A percentile compares a stretch with the other conserved stretches of the same genome.
These are phyloP conservation scores for Sphaeramia orbicularis DNA, from an alignment of 2,797 vertebrate species.

Conservation along the genomic window DNA sequence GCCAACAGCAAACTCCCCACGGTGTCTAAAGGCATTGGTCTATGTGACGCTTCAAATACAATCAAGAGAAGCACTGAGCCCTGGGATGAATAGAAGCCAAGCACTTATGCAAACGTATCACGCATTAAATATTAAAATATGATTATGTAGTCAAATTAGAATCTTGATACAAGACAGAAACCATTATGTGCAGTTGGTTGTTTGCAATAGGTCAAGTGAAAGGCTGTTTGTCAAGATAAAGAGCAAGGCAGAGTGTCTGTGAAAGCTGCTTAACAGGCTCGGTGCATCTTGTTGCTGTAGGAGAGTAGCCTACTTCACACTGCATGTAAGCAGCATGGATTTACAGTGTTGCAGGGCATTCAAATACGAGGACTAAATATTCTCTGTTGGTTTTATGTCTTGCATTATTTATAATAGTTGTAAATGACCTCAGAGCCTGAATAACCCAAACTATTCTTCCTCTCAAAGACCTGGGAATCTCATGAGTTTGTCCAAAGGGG, in stretches of 20 bases:
- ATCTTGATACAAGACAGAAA: conserved; percentile 18
- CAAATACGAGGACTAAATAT: conserved; percentile 9
- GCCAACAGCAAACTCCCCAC: conserved; percentile 49
- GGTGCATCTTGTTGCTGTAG: conserved; percentile 1
- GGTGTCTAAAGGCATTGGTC: conserved; percentile 18
- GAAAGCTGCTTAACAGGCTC: conserved; percentile 19
- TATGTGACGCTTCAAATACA: conserved; percentile 44
- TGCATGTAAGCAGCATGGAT: conserved; percentile 26
- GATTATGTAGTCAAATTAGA: conserved; percentile 37
- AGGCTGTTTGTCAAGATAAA: conserved; percentile 37
- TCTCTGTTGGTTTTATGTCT: conserved; percentile 15
- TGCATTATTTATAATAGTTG: conserved; percentile 46
- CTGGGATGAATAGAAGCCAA: background rate
- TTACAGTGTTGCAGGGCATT: conserved; percentile 21
- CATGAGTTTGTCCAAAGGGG: conserved; percentile 28
- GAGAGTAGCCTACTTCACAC: background rate
- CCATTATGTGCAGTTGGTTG: conserved; percentile 30
- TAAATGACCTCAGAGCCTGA: conserved; percentile 34
- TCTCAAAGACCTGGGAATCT: conserved; percentile 11
- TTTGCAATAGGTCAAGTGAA: conserved; percentile 50
- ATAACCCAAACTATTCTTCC: conserved; percentile 4
- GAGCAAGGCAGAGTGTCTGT: conserved; percentile 26
- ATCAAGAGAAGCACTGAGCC: conserved; percentile 26
- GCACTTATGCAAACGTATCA: background rate
- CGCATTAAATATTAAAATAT: conserved; percentile 39